Percentiles rank a stretch among this genome's conserved stretches.
phyloP scores from a whole-genome alignment of 2,113 vertebrate species.

The Argyrosomus japonicus region DNA sequence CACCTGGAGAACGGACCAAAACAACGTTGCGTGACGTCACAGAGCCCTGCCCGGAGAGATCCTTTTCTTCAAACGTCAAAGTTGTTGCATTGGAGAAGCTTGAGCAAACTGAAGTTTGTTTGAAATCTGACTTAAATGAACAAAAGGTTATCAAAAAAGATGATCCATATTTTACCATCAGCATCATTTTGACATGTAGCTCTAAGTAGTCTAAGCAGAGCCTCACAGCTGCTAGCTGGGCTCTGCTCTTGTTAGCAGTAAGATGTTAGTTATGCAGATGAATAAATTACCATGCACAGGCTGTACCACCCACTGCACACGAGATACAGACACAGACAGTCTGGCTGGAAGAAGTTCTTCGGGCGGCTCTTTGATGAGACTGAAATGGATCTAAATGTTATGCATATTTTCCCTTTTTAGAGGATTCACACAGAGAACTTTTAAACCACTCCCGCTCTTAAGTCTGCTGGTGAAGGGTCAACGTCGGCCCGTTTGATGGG shows the following conservation, averaged over 20 bases:
- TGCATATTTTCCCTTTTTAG: not conserved
- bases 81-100: not conserved
- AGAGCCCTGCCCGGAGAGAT: no score
- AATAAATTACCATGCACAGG: not conserved
- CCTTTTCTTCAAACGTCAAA: no score
- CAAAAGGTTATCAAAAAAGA: no score
- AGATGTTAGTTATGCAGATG: conserved; percentile 16
- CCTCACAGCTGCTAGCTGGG: no score
- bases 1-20: no score
- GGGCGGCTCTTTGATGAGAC: not conserved
- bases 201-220: no score
- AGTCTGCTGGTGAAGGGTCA: conserved; percentile 56
- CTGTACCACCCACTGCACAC: not conserved
- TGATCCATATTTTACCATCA: no score
- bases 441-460: not conserved
- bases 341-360: conserved; percentile 1
- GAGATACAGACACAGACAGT: not conserved
- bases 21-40: no score
- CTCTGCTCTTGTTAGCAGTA: not conserved
- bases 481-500: conserved; percentile 62
- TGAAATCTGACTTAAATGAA: not conserved
- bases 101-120: not conserved
- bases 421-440: not conserved
- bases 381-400: not conserved
- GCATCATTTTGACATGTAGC: no score